phyloP scores from a whole-genome alignment of 2,797 vertebrate genomes.

The Florisuga fusca region DNA sequence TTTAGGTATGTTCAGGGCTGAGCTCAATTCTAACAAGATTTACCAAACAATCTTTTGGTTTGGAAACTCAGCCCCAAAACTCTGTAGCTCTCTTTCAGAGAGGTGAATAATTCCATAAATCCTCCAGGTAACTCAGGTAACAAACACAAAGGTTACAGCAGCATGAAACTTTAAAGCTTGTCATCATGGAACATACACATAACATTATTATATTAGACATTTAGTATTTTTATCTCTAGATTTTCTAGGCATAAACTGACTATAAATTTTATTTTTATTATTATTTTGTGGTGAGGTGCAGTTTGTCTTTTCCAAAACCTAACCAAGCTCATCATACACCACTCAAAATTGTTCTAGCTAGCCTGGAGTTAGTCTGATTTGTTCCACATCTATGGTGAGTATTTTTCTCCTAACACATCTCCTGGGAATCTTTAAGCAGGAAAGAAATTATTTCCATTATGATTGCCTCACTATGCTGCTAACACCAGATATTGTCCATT shows the following conservation, averaged over 20 bases:
- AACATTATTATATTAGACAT: neutral
- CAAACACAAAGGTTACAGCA: slow-evolving; percentile 13
- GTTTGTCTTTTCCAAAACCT: slow-evolving; percentile 42
- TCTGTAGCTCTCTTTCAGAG: neutral
- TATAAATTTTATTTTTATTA: slow-evolving; percentile 31
- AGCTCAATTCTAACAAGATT: slow-evolving; percentile 26
- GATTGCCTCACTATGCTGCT: neutral
- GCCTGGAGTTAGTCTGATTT: slow-evolving; percentile 60
- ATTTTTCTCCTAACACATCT: slow-evolving; percentile 47
- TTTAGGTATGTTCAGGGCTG: neutral
- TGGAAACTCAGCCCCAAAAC: neutral
- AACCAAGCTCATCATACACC: slow-evolving; percentile 48
- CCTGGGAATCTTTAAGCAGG: slow-evolving; percentile 56
- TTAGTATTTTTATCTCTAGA: slow-evolving; percentile 11
- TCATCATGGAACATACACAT: slow-evolving; percentile 13
- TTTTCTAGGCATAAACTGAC: slow-evolving; percentile 30
- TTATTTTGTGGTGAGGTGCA: neutral
- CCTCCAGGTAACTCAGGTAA: slow-evolving; percentile 33
- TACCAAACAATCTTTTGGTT: neutral
- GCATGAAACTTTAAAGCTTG: neutral
- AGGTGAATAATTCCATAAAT: slow-evolving; percentile 32
- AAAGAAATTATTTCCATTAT: slow-evolving; percentile 31
- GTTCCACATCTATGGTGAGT: neutral
- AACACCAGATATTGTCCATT: neutral
- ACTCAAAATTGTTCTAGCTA: slow-evolving; percentile 34